Percentiles rank a stretch among this genome's conserved stretches.
Evolutionary conservation across 2,888 invertebrate species (phyloP).

Genomic region (Lathronympha strigana): DNA sequence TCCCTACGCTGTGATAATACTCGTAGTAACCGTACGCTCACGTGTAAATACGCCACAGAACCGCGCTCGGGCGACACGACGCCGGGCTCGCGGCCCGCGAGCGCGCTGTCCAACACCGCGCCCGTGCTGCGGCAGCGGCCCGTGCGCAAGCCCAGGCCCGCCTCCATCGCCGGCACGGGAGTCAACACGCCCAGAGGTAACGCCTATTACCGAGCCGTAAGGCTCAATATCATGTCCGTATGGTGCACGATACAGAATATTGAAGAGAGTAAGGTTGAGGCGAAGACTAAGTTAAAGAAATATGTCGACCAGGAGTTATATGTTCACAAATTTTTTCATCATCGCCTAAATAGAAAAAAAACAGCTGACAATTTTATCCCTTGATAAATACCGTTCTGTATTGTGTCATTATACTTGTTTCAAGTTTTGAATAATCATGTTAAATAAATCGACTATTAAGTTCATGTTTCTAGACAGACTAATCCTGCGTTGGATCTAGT

Average conservation of each 20-base stretch:
- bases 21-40: conserved; percentile 18
- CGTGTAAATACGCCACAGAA: conserved; percentile 73
- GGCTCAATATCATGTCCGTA: background rate
- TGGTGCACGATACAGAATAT: background rate
- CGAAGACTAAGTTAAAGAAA: too few relatives aligned
- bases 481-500: conserved; percentile 16
- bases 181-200: conserved; percentile 85
- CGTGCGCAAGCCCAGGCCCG: conserved; percentile 89
- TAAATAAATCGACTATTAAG: background rate
- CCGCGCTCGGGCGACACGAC: conserved; percentile 90
- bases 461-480: conserved; percentile 22
- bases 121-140: conserved; percentile 86
- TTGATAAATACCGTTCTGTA: background rate
- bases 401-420: background rate
- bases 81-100: conserved; percentile 92
- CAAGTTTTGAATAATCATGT: background rate
- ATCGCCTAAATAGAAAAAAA: too few relatives aligned
- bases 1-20: too few relatives aligned
- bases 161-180: conserved; percentile 93
- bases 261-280: too few relatives aligned
- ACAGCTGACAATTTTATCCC: too few relatives aligned
- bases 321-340: too few relatives aligned
- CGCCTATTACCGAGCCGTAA: background rate
- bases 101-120: conserved; percentile 89
- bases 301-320: too few relatives aligned